phyloP scores from a whole-genome alignment of 2,113 vertebrate genomes.

The Pampusana beccarii region DNA sequence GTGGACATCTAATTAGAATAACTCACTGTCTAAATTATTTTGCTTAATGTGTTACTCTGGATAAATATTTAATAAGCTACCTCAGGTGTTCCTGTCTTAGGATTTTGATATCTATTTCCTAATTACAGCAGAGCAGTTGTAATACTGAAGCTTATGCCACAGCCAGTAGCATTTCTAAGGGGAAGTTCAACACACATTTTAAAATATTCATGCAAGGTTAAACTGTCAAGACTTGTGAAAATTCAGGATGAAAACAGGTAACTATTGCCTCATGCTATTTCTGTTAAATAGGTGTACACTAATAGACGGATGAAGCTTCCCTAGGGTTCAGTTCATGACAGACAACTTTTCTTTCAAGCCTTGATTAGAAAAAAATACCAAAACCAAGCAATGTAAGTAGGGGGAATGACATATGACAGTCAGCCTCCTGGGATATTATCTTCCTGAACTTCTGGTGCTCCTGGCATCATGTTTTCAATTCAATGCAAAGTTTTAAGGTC shows the following conservation, averaged over 20 bases:
- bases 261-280: neutral
- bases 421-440: neutral
- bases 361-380: neutral
- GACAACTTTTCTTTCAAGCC: neutral
- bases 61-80: conserved; percentile 67
- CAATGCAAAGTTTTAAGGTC: neutral
- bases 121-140: conserved; percentile 34
- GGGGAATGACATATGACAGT: neutral
- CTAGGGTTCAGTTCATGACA: neutral
- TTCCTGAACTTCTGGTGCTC: neutral
- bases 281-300: neutral
- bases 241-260: conserved; percentile 3
- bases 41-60: conserved; percentile 41
- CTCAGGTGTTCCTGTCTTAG: conserved; percentile 50
- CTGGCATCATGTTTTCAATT: neutral
- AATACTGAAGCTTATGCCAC: neutral
- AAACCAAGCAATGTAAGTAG: neutral
- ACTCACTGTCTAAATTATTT: conserved; percentile 43
- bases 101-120: conserved; percentile 56
- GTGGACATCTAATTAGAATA: conserved; percentile 55
- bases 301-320: neutral
- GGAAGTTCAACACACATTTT: neutral
- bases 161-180: conserved; percentile 4
- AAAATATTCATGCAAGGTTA: conserved; percentile 48
- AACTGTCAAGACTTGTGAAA: conserved; percentile 24